Base-by-base conservation (phyloP, 2,797 vertebrate species). In the Sebastes hopkinsi region DNA sequence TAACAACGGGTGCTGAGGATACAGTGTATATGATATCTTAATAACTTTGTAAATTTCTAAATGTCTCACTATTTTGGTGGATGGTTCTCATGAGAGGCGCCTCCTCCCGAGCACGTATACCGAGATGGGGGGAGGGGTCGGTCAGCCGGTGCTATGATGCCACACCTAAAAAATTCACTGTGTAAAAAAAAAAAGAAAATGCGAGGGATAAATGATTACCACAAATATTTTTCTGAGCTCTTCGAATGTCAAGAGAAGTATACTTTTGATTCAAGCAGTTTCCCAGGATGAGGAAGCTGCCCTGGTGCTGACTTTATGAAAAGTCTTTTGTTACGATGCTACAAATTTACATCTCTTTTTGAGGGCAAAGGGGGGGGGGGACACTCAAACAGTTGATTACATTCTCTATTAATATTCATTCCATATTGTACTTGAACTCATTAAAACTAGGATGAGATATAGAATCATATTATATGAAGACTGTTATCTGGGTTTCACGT, bases 231-330 rank as follows among this genome's bases (percentile, higher is more conserved):
- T 93, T 92, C 85, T 83, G 87, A 91, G 89, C 92, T 93, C 88
- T 93, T 89, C 68, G 88, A 93, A 91, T 93, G 92, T 91, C 86
- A 81, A 90, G 84, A 91, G 89, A 92, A 89, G 62, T 91, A 60
- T 83, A 88, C 88, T 85, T 92, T 89, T 79, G 82, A 91, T 84
- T 76, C 67, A 71, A 78, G 88, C 87, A 81, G 89, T 87, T 94
- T 92, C 80, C 77, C 66, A 66, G 67, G 84, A 86, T 76, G 20
- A 42, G 77, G 88, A 93, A 94, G 90, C 88, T 89, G 91, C 88
- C 89, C 89, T 90, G 95, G 95, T 96, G 95, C 96, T 96, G 92
- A 94, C 88, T 92, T 90, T 83, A 83, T 89, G 77, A 86, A 68
- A 90, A 86, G 79, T 87, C 80, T 84, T 92, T 92, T 90, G 84